Evolutionary conservation across 2,888 invertebrate species (phyloP).

Genomic region (Ornithoptera alexandrae): DNA sequence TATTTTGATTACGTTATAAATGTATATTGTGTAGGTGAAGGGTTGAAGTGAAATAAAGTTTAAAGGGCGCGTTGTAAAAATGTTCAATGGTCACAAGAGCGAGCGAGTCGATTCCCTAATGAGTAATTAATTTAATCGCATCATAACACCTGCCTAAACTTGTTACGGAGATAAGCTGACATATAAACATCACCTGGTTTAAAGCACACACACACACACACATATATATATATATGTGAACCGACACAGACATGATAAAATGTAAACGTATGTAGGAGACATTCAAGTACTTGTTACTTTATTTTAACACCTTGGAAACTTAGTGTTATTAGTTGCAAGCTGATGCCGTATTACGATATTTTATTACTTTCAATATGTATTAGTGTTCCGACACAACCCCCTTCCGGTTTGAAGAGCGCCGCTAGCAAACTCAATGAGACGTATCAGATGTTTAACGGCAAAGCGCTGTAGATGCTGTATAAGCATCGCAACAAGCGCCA

Average conservation of each 20-base stretch:
- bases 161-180: slow-evolving; percentile 21
- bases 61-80: not conserved
- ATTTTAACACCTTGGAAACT: too few species aligned
- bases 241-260: not conserved
- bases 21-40: too few species aligned
- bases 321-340: too few species aligned
- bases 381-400: too few species aligned
- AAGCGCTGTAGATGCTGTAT: too few species aligned
- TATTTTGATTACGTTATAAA: too few species aligned
- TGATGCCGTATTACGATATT: too few species aligned
- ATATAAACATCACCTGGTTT: slow-evolving; percentile 21
- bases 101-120: slow-evolving; percentile 4
- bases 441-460: too few species aligned
- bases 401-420: too few species aligned
- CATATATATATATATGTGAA: not conserved
- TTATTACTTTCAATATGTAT: not conserved
- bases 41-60: not conserved
- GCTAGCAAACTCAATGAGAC: too few species aligned
- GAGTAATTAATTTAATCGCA: slow-evolving; percentile 23
- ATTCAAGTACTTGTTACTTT: not conserved
- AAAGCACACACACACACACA: not conserved
- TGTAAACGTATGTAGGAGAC: not conserved
- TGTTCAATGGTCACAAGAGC: slow-evolving; percentile 6
- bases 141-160: slow-evolving; percentile 20
- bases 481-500: too few species aligned